phyloP scores from a whole-genome alignment of 2,113 vertebrate species.

The Fulmarus glacialis region DNA sequence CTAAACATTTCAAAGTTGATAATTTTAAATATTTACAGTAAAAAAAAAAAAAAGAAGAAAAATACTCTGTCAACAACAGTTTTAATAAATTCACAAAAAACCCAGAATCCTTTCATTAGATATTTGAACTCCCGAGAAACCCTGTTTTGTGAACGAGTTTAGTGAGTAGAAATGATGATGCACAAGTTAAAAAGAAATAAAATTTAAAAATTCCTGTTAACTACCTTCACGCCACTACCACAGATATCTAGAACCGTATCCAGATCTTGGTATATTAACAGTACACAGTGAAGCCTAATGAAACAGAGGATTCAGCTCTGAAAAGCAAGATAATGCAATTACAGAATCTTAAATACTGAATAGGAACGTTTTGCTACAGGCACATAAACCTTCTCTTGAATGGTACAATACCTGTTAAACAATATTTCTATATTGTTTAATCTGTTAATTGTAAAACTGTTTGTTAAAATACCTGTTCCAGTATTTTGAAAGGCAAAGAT shows the following conservation, averaged over 20 bases:
- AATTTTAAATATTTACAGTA: neutral
- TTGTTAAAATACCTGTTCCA: no score
- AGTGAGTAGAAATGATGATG: neutral
- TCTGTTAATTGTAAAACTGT: no score
- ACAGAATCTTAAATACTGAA: neutral
- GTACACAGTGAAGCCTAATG: neutral
- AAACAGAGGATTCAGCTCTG: neutral
- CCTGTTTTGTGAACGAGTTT: neutral
- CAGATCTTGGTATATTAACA: neutral
- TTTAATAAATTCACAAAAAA: neutral
- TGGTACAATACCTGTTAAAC: neutral
- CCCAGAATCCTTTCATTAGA: neutral
- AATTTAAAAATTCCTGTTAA: neutral
- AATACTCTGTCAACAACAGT: neutral
- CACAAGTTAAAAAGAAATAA: neutral
- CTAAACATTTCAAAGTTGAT: neutral
- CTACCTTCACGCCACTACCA: neutral
- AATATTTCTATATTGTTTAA: no score
- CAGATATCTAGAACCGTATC: neutral
- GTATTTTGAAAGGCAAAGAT: neutral
- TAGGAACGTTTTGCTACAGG: neutral
- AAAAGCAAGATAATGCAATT: neutral
- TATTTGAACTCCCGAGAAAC: neutral
- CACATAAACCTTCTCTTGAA: neutral
- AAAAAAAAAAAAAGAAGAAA: neutral